Base-by-base conservation (phyloP, 2,888 invertebrate genomes). In the Stenichneumon culpator region DNA sequence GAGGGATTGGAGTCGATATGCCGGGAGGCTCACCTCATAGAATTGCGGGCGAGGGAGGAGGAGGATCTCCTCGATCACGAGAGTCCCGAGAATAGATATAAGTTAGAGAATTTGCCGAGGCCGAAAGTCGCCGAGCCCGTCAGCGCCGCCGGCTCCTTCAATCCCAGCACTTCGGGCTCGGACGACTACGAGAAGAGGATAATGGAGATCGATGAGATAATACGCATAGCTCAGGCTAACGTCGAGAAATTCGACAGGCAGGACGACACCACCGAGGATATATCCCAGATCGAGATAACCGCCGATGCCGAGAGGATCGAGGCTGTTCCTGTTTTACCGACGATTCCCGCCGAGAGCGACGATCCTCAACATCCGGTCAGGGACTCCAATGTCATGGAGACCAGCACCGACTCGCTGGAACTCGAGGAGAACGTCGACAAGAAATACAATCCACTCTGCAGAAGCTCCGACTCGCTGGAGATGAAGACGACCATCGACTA, bases 1-100 rank as follows among this genome's bases (percentile, higher is more conserved):
- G 99, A 99, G 95, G 97, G 97, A 0, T 94, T 99, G 1, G 99
- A 99, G 94, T 97, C 96, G 85, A 98, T 98, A 28, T 97, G 98
- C 90, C 95, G 97, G 67, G 98, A 97, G 93, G 98, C 97, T 0
- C 96, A 97, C 86, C 95, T 96, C 89, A 97, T 97, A 74, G 98
- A 98, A 94, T 95, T 97, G 67, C 96, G 97, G 85, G 98, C 97
- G 0, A 96, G 97, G 90, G 97, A 98, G 94, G 98, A 98, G 93
- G 98, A 98, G 90, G 97, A 97, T 25, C 93, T 97, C 75, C 94
- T 98, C 84, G 96, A 96, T 84, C 95, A 95, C 88, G 96, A 96
- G 83, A 96, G 96, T 88, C 95, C 95, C 2, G 96, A 96, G 85
- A 95, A 95, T 87, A 95, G 95, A 88, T 96, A 95, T 72, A 95